Conservation (phyloP, 1,140 invertebrate genomes). For the Bombus balteatus region DNA sequence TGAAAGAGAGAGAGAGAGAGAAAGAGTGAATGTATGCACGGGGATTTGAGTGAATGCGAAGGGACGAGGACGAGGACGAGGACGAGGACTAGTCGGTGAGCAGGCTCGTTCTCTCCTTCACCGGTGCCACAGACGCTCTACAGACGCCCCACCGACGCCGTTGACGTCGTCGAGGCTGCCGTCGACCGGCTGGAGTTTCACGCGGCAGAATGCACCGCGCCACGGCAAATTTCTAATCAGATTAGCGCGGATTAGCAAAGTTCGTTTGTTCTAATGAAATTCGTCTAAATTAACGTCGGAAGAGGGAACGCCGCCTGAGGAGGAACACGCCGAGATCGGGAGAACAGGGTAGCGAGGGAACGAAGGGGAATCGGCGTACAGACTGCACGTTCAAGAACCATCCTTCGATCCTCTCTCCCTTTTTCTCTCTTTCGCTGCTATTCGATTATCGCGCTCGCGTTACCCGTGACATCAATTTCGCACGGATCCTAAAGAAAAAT, state of each 20-base stretch:
- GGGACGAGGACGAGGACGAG: constrained; percentile 41
- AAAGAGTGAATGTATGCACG: constrained; percentile 61
- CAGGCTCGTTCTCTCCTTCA: constrained; percentile 45
- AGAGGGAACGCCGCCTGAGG: constrained; percentile 43
- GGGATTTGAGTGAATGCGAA: constrained; percentile 69
- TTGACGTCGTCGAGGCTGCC: constrained; percentile 47
- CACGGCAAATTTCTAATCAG: constrained; percentile 83
- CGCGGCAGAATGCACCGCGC: constrained; percentile 67
- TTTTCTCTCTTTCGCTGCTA: neutral
- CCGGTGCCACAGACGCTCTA: constrained; percentile 17
- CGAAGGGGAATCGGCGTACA: neutral
- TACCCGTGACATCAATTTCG: too few relatives aligned
- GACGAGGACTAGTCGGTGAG: constrained; percentile 25
- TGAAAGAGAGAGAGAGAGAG: constrained; percentile 37
- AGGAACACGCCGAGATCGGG: constrained; percentile 11
- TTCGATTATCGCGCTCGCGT: too few relatives aligned
- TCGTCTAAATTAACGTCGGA: constrained; percentile 79
- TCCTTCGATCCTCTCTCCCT: neutral
- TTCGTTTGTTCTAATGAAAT: constrained; percentile 84
- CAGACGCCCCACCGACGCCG: constrained; percentile 26
- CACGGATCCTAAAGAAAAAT: too few relatives aligned
- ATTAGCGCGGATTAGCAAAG: constrained; percentile 83
- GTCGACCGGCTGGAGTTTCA: constrained; percentile 63
- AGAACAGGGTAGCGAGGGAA: constrained; percentile 40
- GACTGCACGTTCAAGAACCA: neutral